These are phyloP conservation scores for Caenorhabditis afra DNA, from an alignment of 2,888 invertebrate genomes.

Conservation along the genomic window DNA sequence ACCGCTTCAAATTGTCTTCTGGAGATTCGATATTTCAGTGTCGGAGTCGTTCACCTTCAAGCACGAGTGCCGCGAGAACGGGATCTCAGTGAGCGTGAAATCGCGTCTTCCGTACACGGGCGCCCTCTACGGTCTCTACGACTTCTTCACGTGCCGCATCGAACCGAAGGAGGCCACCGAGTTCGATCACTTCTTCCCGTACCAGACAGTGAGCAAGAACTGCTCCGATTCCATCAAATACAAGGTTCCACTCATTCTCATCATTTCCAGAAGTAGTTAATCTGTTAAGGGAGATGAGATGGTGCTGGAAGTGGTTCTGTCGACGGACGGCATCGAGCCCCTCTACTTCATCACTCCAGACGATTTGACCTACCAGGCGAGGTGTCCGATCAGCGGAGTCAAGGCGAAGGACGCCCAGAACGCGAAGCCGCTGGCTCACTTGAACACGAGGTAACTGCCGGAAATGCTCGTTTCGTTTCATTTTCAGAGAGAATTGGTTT, in stretches of 20 bases:
- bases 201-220: slow-evolving; percentile 77
- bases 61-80: slow-evolving; percentile 76
- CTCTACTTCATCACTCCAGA: slow-evolving; percentile 81
- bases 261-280: background rate
- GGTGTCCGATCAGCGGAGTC: slow-evolving; percentile 67
- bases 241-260: slow-evolving; percentile 62
- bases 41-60: slow-evolving; percentile 79
- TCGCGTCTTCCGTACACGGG: slow-evolving; percentile 80
- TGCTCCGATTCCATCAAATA: slow-evolving; percentile 79
- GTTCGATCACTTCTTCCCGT: slow-evolving; percentile 79
- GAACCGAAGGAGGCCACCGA: slow-evolving; percentile 77
- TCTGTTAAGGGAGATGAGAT: slow-evolving; percentile 75
- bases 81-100: slow-evolving; percentile 75
- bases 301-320: slow-evolving; percentile 80
- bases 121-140: slow-evolving; percentile 80
- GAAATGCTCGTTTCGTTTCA: background rate
- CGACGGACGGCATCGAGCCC: slow-evolving; percentile 81
- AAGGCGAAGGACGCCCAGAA: slow-evolving; percentile 31
- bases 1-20: background rate
- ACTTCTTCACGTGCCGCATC: slow-evolving; percentile 80
- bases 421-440: slow-evolving; percentile 42
- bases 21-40: slow-evolving; percentile 62
- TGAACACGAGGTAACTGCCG: slow-evolving; percentile 28
- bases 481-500: slow-evolving; percentile 16
- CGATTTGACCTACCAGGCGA: slow-evolving; percentile 79